Conservation (phyloP, 2,797 vertebrate genomes). For the Enteromius mattozi region DNA sequence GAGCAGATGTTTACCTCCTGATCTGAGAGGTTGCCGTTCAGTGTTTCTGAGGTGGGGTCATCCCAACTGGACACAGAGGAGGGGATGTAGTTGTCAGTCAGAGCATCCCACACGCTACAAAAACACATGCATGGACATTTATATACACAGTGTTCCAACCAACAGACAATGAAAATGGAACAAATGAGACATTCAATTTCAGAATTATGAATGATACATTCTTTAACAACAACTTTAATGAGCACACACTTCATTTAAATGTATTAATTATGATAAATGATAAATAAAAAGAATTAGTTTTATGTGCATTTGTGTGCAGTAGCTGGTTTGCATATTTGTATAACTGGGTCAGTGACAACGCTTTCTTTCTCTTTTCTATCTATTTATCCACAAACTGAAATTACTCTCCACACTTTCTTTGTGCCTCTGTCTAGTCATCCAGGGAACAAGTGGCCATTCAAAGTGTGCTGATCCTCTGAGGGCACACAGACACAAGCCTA, state of each 20-base stretch:
- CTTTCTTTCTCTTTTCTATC: conserved; percentile 31
- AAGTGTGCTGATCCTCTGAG: conserved; percentile 60
- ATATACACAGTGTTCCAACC: conserved; percentile 31
- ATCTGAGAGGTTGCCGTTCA: conserved; percentile 89
- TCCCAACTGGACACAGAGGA: conserved; percentile 87
- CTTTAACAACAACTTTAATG: not conserved
- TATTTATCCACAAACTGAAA: conserved; percentile 48
- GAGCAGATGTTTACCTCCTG: conserved; percentile 80
- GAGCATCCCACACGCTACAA: conserved; percentile 91
- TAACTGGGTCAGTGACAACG: conserved; percentile 17
- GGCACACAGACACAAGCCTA: conserved; percentile 38
- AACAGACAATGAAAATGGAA: conserved; percentile 23
- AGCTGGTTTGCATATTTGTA: conserved; percentile 1
- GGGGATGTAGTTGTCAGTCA: conserved; percentile 92
- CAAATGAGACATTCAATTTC: conserved; percentile 3
- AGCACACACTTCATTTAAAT: not conserved
- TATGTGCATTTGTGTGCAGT: not conserved
- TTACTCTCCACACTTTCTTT: conserved; percentile 59
- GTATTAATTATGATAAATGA: not conserved
- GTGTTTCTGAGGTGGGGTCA: conserved; percentile 79
- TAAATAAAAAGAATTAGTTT: not conserved
- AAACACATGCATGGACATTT: conserved; percentile 54
- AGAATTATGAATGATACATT: not conserved
- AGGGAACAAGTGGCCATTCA: conserved; percentile 74
- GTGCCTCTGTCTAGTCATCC: conserved; percentile 69